Percentiles rank a stretch among this genome's conserved stretches.
Evolutionary conservation across 2,888 invertebrate species (phyloP).

Genomic region (Microplitis deprimator): DNA sequence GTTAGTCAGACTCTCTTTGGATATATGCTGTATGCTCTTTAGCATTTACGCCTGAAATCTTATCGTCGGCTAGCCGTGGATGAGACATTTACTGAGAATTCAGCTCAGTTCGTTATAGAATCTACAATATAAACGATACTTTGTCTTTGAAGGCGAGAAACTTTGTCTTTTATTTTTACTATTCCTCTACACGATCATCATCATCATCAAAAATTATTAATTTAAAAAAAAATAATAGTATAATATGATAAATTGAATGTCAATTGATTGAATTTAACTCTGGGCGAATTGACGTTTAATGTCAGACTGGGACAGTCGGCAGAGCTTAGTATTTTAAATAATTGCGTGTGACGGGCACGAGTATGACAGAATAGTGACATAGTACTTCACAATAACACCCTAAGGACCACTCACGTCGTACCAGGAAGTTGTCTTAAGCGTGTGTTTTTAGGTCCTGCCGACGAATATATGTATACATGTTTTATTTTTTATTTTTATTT

Average conservation of each 20-base stretch:
- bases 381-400: slow-evolving; percentile 54
- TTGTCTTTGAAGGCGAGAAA: not conserved
- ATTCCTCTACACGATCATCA: no score
- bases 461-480: slow-evolving; percentile 10
- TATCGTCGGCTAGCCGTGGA: slow-evolving; percentile 13
- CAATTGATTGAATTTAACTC: not conserved
- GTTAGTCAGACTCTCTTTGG: slow-evolving; percentile 32
- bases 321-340: slow-evolving; percentile 4
- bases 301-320: not conserved
- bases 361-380: slow-evolving; percentile 44
- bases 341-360: slow-evolving; percentile 32
- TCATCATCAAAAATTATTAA: no score
- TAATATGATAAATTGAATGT: no score
- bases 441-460: slow-evolving; percentile 22
- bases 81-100: not conserved
- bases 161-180: not conserved
- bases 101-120: no score
- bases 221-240: no score
- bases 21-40: slow-evolving; percentile 36
- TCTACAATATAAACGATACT: not conserved
- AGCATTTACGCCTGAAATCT: slow-evolving; percentile 38
- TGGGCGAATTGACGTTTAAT: not conserved
- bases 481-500: slow-evolving; percentile 40
- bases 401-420: slow-evolving; percentile 69
- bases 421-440: slow-evolving; percentile 61